phyloP scores from a whole-genome alignment of 2,888 invertebrate genomes.

The Clunio marinus region DNA sequence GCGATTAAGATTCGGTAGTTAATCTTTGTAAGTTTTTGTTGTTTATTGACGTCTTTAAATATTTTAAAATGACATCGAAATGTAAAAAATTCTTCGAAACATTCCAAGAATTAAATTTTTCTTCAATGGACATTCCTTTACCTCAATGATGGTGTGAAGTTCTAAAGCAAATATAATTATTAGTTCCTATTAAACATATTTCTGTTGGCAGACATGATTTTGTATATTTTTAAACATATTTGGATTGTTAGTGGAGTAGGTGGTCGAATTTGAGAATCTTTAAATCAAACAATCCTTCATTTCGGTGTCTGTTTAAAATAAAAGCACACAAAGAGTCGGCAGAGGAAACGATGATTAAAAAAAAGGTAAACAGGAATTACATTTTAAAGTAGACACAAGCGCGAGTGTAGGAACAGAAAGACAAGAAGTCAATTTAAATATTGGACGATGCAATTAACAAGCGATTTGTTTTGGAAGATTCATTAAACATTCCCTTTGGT shows the following conservation, averaged over 20 bases:
- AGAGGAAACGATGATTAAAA: conserved; percentile 17
- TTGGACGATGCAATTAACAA: conserved; percentile 5
- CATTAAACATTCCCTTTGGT: neutral
- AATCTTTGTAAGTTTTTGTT: too few species aligned
- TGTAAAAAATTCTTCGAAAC: too few species aligned
- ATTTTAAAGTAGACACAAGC: conserved; percentile 11
- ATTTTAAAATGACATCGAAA: too few species aligned
- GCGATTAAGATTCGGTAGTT: too few species aligned
- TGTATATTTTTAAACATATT: neutral
- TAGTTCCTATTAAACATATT: neutral
- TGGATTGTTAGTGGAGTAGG: neutral
- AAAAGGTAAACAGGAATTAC: conserved; percentile 23
- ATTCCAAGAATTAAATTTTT: conserved; percentile 1
- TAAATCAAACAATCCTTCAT: neutral
- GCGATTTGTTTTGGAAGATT: neutral
- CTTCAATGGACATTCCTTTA: neutral
- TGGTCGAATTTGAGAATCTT: neutral
- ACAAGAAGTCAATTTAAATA: conserved; percentile 34
- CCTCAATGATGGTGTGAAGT: neutral
- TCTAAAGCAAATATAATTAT: conserved; percentile 25
- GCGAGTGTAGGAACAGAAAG: conserved; percentile 1
- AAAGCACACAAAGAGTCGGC: conserved; percentile 3
- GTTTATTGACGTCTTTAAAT: too few species aligned
- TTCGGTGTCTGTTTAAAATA: conserved; percentile 31
- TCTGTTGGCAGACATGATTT: neutral